Conservation (phyloP, 2,888 invertebrate genomes). For the Ormyrus pomaceus region DNA sequence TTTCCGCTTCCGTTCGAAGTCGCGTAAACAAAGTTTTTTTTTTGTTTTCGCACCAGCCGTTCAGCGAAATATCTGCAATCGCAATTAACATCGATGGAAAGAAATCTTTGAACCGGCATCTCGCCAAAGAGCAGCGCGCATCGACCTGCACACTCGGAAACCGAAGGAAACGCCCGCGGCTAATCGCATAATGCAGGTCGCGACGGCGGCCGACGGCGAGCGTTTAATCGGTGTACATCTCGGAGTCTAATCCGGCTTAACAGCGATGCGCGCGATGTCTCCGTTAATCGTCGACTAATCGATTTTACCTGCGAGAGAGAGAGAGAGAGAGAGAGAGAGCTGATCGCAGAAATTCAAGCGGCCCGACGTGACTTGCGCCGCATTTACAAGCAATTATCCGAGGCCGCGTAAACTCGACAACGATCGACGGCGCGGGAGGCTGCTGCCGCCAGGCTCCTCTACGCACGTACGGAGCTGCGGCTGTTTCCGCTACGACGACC, state of each 20-base stretch:
- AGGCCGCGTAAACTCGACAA: conserved; percentile 31
- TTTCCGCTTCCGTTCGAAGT: no score
- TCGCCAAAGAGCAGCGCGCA: no score
- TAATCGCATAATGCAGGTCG: conserved; percentile 25
- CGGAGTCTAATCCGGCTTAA: conserved; percentile 5
- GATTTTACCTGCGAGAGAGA: conserved; percentile 29
- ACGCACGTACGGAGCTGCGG: no score
- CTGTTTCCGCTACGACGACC: no score
- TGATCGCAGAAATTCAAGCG: background rate
- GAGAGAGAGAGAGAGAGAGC: background rate
- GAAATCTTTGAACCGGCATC: no score
- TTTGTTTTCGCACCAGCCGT: no score
- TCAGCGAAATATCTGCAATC: no score
- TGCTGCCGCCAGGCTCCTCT: no score
- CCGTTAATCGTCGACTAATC: conserved; percentile 48
- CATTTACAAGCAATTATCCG: conserved; percentile 49
- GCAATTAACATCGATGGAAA: no score
- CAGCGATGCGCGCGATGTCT: background rate
- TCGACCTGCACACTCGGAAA: background rate
- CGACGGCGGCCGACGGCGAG: background rate
- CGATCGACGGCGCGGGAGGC: conserved; percentile 8
- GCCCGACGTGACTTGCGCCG: conserved; percentile 45
- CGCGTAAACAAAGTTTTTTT: no score
- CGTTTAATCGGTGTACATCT: conserved; percentile 26
- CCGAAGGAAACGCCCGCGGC: background rate